These are phyloP conservation scores for Phoxinus phoxinus DNA, from an alignment of 2,113 vertebrate genomes.

Conservation along the genomic window DNA sequence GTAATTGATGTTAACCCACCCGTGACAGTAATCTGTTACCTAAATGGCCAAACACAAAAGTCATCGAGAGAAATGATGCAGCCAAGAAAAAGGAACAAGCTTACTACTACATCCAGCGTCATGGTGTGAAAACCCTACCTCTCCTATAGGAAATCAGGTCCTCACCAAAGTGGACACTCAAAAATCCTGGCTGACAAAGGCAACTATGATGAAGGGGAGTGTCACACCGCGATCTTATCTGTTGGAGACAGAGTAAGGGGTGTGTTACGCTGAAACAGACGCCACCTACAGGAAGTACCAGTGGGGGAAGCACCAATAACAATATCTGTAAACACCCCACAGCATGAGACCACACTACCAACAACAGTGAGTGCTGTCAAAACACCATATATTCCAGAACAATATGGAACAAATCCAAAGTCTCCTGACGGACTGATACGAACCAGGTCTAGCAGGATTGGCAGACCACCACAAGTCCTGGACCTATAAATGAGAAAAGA, in stretches of 20 bases:
- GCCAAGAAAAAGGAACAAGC: neutral
- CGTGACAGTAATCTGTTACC: neutral
- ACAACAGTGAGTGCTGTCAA: too few relatives aligned
- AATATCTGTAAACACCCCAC: too few relatives aligned
- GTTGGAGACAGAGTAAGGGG: neutral
- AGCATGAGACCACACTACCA: too few relatives aligned
- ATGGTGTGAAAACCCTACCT: neutral
- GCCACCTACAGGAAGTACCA: neutral
- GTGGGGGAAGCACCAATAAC: too few relatives aligned
- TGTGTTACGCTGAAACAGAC: neutral
- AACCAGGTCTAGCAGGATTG: too few relatives aligned
- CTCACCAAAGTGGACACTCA: neutral
- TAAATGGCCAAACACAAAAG: neutral
- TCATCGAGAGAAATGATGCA: neutral
- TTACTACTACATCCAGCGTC: neutral
- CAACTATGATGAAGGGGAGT: neutral
- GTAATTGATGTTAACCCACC: too few relatives aligned
- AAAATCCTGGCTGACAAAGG: neutral
- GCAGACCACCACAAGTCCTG: too few relatives aligned
- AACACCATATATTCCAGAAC: too few relatives aligned
- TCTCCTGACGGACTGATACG: too few relatives aligned
- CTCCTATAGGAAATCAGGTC: neutral
- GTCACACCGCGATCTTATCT: neutral
- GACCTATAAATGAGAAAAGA: too few relatives aligned
- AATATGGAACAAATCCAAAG: too few relatives aligned